Conservation (phyloP, 2,888 invertebrate genomes). For the Theretra japonica region DNA sequence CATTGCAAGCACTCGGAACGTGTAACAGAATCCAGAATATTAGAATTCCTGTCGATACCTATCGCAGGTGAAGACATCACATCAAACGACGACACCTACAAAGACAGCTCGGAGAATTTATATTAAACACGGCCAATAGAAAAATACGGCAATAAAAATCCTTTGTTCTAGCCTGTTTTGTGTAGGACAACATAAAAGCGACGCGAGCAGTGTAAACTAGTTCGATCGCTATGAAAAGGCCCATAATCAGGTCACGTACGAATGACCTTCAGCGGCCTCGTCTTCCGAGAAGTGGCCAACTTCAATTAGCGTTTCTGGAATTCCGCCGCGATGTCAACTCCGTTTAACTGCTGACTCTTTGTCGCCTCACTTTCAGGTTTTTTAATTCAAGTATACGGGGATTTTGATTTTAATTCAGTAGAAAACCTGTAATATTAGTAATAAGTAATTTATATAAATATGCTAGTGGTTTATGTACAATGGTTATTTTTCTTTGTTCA, state of each 20-base stretch:
- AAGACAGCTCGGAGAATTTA: constrained; percentile 5
- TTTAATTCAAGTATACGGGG: neutral
- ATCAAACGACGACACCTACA: neutral
- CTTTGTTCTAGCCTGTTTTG: constrained; percentile 47
- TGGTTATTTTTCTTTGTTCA: too few relatives aligned
- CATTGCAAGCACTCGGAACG: constrained; percentile 7
- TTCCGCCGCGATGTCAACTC: constrained; percentile 38
- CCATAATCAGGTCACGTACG: constrained; percentile 62
- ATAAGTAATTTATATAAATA: too few relatives aligned
- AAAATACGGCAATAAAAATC: constrained; percentile 37
- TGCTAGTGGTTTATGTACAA: too few relatives aligned
- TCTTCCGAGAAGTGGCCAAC: constrained; percentile 45
- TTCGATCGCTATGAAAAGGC: constrained; percentile 56
- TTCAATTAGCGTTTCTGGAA: constrained; percentile 45
- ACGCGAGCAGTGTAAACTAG: constrained; percentile 41
- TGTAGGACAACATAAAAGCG: constrained; percentile 45
- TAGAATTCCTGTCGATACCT: constrained; percentile 4
- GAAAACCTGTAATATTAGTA: too few relatives aligned
- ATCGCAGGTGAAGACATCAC: constrained; percentile 1
- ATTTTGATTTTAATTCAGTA: neutral
- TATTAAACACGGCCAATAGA: constrained; percentile 1
- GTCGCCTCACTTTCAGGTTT: neutral
- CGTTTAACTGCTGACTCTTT: neutral
- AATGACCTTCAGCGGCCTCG: constrained; percentile 52
- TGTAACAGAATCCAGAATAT: neutral